A percentile compares a stretch with the other conserved stretches of the same genome.
Evolutionary conservation across 1,140 invertebrate species (phyloP).

Genomic region (Hypsibius dujardini): DNA sequence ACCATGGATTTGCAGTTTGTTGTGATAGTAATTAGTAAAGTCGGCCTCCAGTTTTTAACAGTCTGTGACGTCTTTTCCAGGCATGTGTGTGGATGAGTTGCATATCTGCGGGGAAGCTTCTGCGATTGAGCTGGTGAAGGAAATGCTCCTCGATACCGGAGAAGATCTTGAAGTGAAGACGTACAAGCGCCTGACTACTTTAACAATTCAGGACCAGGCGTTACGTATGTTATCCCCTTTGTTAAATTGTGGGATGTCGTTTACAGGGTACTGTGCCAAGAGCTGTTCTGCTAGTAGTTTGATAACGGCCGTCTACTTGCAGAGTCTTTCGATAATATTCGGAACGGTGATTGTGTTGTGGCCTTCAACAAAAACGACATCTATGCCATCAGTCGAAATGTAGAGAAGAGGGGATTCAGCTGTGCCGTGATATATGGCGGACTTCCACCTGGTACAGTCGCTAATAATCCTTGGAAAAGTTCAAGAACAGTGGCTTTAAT

Average conservation of each 20-base stretch:
- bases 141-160: conserved; percentile 63
- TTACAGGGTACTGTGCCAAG: background rate
- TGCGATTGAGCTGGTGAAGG: conserved; percentile 59
- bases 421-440: conserved; percentile 74
- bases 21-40: background rate
- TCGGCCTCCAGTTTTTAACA: background rate
- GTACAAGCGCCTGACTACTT: conserved; percentile 72
- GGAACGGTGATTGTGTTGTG: conserved; percentile 89
- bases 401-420: conserved; percentile 58
- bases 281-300: conserved; percentile 19
- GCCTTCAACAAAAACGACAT: conserved; percentile 97
- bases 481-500: conserved; percentile 17
- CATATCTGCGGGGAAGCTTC: conserved; percentile 91
- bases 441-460: conserved; percentile 38
- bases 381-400: conserved; percentile 57
- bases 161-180: conserved; percentile 69
- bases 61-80: conserved; percentile 20
- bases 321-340: conserved; percentile 53
- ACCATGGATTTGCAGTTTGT: background rate
- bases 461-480: conserved; percentile 18
- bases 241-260: conserved; percentile 21
- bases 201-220: conserved; percentile 57
- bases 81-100: conserved; percentile 62
- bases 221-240: conserved; percentile 35
- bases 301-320: conserved; percentile 22